Evolutionary conservation across 1,140 invertebrate genomes (phyloP).

Genomic region (Pemphigus obesinymphae): DNA sequence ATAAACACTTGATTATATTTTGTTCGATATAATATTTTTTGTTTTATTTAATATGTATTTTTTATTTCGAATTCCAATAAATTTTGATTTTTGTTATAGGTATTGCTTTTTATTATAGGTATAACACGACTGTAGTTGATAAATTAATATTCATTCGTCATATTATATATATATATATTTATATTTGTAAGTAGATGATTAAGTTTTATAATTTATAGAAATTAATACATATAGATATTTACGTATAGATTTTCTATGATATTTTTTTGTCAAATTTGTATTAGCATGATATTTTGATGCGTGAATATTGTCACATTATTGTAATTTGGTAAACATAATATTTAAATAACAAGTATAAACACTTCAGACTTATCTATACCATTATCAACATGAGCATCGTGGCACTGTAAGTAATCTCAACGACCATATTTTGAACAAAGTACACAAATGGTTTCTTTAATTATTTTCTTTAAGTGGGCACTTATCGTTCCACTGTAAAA

Average conservation of each 20-base stretch:
- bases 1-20: too few species aligned
- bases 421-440: background rate
- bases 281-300: background rate
- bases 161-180: too few species aligned
- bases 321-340: background rate
- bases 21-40: too few species aligned
- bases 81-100: too few species aligned
- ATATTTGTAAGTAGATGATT: too few species aligned
- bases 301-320: background rate
- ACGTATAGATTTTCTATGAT: background rate
- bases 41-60: too few species aligned
- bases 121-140: too few species aligned
- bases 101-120: too few species aligned
- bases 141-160: too few species aligned
- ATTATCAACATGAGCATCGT: background rate
- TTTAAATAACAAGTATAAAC: slow-evolving; percentile 3
- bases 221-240: too few species aligned
- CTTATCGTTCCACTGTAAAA: background rate
- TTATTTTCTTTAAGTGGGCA: background rate
- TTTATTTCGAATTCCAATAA: too few species aligned
- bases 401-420: background rate
- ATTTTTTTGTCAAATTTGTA: background rate
- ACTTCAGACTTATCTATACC: background rate
- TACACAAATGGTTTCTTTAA: background rate
- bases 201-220: too few species aligned